These are phyloP conservation scores for Platycercus adscitus DNA, from an alignment of 2,113 vertebrate genomes.

Conservation along the genomic window DNA sequence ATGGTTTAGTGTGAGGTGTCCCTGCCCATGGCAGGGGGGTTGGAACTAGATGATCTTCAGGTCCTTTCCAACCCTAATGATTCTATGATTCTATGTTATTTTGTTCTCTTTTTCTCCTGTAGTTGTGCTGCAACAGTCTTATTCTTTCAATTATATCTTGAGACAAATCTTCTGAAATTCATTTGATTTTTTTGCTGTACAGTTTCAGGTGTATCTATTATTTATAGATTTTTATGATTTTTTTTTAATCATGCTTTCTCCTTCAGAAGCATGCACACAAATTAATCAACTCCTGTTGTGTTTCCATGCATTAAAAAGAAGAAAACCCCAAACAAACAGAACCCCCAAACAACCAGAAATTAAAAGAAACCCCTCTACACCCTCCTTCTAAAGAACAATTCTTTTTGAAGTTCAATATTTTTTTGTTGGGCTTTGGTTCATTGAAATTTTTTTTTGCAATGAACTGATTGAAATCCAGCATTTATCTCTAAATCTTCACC, in stretches of 20 bases:
- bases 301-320: not conserved
- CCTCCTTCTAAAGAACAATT: not conserved
- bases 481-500: not conserved
- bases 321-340: not conserved
- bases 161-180: not conserved
- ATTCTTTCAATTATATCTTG: not conserved
- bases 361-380: not conserved
- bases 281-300: not conserved
- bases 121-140: not conserved
- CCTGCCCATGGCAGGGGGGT: no score
- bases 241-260: not conserved
- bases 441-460: not conserved
- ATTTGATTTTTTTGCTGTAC: not conserved
- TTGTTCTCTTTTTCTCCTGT: rapidly evolving
- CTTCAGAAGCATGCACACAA: not conserved
- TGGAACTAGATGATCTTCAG: no score
- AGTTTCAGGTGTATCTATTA: not conserved
- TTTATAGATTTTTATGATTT: no score
- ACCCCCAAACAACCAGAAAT: not conserved
- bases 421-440: not conserved
- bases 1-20: no score
- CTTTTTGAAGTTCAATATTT: not conserved
- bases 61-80: no score
- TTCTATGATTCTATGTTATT: not conserved
- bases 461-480: not conserved